A percentile compares a stretch with the other conserved stretches of the same genome.
phyloP scores from a whole-genome alignment of 2,797 vertebrate species.

The Esox masquinongy region DNA sequence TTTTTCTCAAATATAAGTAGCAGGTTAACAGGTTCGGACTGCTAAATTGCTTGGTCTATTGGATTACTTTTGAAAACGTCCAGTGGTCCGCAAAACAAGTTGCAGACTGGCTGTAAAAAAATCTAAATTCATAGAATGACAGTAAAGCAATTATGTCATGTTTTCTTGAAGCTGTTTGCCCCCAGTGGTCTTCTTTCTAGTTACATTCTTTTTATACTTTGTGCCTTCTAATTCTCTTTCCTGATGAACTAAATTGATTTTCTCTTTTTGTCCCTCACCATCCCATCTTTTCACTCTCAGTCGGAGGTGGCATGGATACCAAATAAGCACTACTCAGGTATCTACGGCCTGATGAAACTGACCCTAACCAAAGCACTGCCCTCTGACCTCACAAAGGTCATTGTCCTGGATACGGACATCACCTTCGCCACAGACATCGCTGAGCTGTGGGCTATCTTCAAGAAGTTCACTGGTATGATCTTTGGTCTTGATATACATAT shows the following conservation, averaged over 20 bases:
- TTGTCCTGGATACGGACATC: constrained; percentile 96
- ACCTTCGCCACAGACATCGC: constrained; percentile 96
- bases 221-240: not conserved
- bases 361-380: constrained; percentile 89
- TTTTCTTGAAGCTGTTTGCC: too few relatives aligned
- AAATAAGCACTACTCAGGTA: constrained; percentile 97
- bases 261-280: constrained; percentile 1
- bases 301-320: constrained; percentile 95
- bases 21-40: too few relatives aligned
- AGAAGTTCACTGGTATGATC: constrained; percentile 86
- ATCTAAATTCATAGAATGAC: too few relatives aligned
- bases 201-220: not conserved
- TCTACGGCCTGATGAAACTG: constrained; percentile 96
- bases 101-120: too few relatives aligned
- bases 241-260: not conserved
- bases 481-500: not conserved
- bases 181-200: not conserved
- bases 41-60: too few relatives aligned
- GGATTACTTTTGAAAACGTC: too few relatives aligned
- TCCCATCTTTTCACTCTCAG: constrained; percentile 64
- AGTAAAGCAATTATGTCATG: too few relatives aligned
- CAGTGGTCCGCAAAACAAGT: too few relatives aligned
- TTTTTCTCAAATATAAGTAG: too few relatives aligned
- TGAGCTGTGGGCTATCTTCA: constrained; percentile 94
- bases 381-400: constrained; percentile 86